Base-by-base conservation (phyloP, 2,888 invertebrate species). In the Ichneumoninae sp. region DNA sequence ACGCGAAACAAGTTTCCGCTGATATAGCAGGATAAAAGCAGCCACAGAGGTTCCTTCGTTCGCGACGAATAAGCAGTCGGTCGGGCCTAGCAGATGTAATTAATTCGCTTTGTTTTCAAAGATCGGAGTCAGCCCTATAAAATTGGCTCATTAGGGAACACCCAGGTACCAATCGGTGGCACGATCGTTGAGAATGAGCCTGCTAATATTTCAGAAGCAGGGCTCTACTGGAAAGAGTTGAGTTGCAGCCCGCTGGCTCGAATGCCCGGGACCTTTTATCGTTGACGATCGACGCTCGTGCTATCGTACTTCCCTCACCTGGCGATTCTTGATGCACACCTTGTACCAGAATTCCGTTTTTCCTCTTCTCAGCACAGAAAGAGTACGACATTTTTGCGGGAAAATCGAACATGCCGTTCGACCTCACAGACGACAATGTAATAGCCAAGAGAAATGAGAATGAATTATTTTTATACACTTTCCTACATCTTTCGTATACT, bases 121-220 rank as follows among this genome's bases (percentile, higher is more conserved):
- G 87, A 84, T 83, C 88, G 88, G 87, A 89, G 85, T 82, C 85
- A 83, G 63, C 83, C 88, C 88, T 87, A 90, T 89, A 88, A 90
- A 91, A 91, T 89, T 84, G 85, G 85, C 88, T 92, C 90, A 89
- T 91, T 91, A 91, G 87, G 88, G 88, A 88, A 88, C 87, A 88
- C 87, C 88, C 86, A 87, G 83, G 88, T 85, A 87, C 89, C 88
- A 85, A 91, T 91, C 87, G 85, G 77, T 83, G 79, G 81, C 68
- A 74, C 60, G 88, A 85, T 89, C 88, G 87, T 90, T 91, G 88
- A 88, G 88, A 86, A 89, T 87, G 87, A 81, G 73, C 78, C 79
- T 68, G 83, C 82, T 50, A 50, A 75, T 54, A 44, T 63, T 69
- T 66, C 26, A 78, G 40, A 26, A 40, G 54, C 76, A 66, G 75